Conservation (phyloP, 2,113 vertebrate species). For the Gymnobelideus leadbeateri region DNA sequence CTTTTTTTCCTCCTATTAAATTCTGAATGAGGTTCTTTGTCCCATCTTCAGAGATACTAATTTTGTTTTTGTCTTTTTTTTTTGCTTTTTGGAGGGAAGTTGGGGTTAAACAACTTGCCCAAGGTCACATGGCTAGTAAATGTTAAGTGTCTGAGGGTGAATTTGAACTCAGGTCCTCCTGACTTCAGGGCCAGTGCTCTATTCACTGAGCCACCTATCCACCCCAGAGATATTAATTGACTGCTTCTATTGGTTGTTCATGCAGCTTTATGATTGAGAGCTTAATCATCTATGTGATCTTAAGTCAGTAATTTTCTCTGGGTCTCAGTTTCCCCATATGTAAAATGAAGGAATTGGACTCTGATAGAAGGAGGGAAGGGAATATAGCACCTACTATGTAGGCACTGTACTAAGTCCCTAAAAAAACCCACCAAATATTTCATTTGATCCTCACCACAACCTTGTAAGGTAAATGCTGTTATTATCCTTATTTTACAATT, state of each 20-base stretch:
- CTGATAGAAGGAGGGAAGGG: neutral
- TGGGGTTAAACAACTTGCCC: neutral
- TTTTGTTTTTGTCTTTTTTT: no score
- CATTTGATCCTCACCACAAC: neutral
- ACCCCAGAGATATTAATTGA: neutral
- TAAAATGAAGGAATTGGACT: neutral
- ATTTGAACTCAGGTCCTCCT: neutral
- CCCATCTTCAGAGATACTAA: no score
- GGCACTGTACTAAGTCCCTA: neutral
- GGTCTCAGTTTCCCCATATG: neutral
- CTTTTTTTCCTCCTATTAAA: no score
- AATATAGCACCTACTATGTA: neutral
- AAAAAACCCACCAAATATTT: neutral
- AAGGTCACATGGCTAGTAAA: neutral
- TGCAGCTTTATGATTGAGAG: neutral
- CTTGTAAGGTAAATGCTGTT: neutral
- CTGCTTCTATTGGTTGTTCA: neutral
- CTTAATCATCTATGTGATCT: neutral
- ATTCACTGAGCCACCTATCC: neutral
- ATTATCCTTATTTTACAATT: neutral
- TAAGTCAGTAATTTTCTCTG: neutral
- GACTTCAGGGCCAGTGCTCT: neutral
- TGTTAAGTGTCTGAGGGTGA: neutral
- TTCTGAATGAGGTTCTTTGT: no score
- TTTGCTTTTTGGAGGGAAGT: no score